Base-by-base conservation (phyloP, 2,113 vertebrate genomes). In the Centropristis striata region DNA sequence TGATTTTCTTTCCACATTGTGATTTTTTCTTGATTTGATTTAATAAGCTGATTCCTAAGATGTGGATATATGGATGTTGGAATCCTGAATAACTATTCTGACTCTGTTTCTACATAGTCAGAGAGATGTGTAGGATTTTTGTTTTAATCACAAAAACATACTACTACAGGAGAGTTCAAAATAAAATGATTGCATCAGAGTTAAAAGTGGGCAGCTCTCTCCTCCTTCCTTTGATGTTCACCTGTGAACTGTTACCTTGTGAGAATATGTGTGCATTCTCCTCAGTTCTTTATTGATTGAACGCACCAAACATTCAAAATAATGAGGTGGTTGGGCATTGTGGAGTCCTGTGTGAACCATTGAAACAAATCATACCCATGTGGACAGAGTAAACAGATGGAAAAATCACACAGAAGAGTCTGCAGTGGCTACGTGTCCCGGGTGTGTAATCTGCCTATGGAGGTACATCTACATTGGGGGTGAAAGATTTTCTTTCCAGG, bases 151-250 rank as follows among this genome's bases (percentile, higher is more conserved):
- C 9, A 41, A 41, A 15, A 41, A 18, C 12, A 32, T 3, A 58
- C 21, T 18, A 46, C 5, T 7, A 16, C 18, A 46, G 25, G 46
- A 10, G n/a, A 54, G 8, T 28, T 20, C 20, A 53, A 75, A 63
- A 60, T 27, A n/a, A 39, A 54, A 44, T 1, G 18, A 54, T 18
- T 63, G 71, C 47, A 69, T 41, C 42, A 51, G n/a, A 60, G 54
- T 77, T 23, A 9, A 59, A 71, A 18, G 28, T 27, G 42, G 42
- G n/a, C 23, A 23, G 44, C 44, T 42, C 51, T 58, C 51, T 20
- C 50, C n/a, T 27, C 59, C 8, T 54, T 12, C 8, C 44, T 67
- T 67, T 73, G 20, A 53, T 51, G 53, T 60, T 37, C n/a, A 42
- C 42, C 65, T 70, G 49, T 75, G 57, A 55, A 25, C 44, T 27